Conservation (phyloP, 2,797 vertebrate genomes). For the Serranus cabrilla region DNA sequence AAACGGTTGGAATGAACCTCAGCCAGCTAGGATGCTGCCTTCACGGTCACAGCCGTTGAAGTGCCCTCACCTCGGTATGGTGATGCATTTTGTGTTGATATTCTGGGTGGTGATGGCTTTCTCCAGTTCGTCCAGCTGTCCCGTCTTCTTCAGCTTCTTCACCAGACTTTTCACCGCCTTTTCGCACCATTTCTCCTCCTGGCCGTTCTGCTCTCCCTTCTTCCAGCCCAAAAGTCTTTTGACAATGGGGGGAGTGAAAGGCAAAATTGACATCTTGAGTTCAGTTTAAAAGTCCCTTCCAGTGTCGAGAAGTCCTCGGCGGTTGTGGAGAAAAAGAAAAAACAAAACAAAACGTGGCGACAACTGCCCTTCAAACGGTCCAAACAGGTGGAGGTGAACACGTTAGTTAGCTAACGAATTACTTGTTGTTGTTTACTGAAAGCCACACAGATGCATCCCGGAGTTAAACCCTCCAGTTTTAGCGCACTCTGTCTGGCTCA, state of each 20-base stretch:
- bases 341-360: constrained; percentile 18
- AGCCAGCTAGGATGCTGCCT: constrained; percentile 35
- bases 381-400: neutral
- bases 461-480: constrained; percentile 51
- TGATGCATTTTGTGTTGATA: constrained; percentile 98
- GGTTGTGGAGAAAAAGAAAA: constrained; percentile 14
- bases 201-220: constrained; percentile 98
- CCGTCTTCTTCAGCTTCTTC: constrained; percentile 99
- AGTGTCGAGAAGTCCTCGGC: constrained; percentile 63
- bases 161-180: constrained; percentile 99
- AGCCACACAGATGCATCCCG: constrained; percentile 48
- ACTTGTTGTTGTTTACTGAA: constrained; percentile 16
- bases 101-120: constrained; percentile 98
- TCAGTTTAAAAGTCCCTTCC: constrained; percentile 66
- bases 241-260: constrained; percentile 98
- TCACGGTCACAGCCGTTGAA: constrained; percentile 26
- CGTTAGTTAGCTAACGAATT: neutral
- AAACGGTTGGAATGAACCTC: neutral
- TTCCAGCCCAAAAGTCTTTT: constrained; percentile 98
- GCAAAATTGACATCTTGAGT: constrained; percentile 95
- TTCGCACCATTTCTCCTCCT: constrained; percentile 99
- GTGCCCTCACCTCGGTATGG: constrained; percentile 93
- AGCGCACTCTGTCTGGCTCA: constrained; percentile 38
- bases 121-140: constrained; percentile 98
- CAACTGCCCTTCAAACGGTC: constrained; percentile 13